Evolutionary conservation across 2,113 vertebrate species (phyloP).

Genomic region (Xyrauchen texanus): DNA sequence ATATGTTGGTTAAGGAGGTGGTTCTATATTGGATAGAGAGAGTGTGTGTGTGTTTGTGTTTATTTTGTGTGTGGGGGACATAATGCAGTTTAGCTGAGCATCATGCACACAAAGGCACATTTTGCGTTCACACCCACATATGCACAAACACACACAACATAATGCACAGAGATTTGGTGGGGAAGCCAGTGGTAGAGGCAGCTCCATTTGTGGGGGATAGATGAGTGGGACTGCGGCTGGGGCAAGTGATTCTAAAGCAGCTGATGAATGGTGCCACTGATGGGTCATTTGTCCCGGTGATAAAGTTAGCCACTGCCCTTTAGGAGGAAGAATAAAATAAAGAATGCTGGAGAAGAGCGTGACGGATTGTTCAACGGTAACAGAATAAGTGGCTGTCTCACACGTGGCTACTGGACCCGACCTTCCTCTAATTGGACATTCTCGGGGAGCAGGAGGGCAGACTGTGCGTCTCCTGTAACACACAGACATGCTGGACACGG

Average conservation of each 20-base stretch:
- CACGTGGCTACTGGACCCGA: conserved; percentile 43
- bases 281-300: conserved; percentile 64
- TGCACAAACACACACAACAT: neutral
- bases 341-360: conserved; percentile 57
- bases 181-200: conserved; percentile 12
- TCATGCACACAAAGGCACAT: neutral
- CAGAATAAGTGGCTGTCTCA: conserved; percentile 58
- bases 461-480: conserved; percentile 18
- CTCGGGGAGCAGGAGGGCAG: conserved; percentile 33
- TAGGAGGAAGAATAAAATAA: conserved; percentile 64
- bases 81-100: conserved; percentile 35
- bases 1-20: conserved; percentile 41
- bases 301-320: conserved; percentile 63
- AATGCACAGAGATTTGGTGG: neutral
- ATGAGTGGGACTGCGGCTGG: conserved; percentile 11
- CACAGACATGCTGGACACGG: neutral
- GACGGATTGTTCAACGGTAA: conserved; percentile 58
- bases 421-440: conserved; percentile 59
- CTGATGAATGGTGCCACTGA: conserved; percentile 63
- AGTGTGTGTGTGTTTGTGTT: neutral
- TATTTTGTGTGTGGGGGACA: conserved; percentile 42
- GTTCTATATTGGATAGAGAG: conserved; percentile 39
- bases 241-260: conserved; percentile 49
- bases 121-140: conserved; percentile 10
- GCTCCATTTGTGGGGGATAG: conserved; percentile 12